Conservation (phyloP, 2,888 invertebrate species). For the Fragum whitleyi region DNA sequence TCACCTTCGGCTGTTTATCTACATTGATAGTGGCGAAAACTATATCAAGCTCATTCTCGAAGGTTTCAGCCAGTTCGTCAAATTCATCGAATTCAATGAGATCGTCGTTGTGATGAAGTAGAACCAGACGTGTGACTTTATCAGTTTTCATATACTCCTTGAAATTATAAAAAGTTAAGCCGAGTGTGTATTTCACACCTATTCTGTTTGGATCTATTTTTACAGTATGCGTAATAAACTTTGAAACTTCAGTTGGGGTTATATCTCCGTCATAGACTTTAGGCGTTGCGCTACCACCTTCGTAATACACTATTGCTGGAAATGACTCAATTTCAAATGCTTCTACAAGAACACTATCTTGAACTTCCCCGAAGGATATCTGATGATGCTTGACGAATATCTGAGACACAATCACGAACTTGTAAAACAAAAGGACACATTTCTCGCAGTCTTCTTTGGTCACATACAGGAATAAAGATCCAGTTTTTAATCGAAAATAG, state of each 20-base stretch:
- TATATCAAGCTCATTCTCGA: constrained; percentile 48
- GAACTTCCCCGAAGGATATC: constrained; percentile 68
- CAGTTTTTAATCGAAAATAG: constrained; percentile 33
- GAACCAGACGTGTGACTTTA: constrained; percentile 45
- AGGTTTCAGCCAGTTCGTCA: constrained; percentile 58
- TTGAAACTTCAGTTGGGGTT: constrained; percentile 34
- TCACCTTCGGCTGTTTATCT: constrained; percentile 32
- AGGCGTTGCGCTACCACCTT: constrained; percentile 57
- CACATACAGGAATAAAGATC: constrained; percentile 48
- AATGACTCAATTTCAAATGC: constrained; percentile 54
- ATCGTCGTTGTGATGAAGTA: constrained; percentile 54
- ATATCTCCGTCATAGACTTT: constrained; percentile 49
- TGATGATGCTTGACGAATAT: constrained; percentile 64
- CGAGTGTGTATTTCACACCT: constrained; percentile 32
- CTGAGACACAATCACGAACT: constrained; percentile 70
- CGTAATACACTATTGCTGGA: constrained; percentile 62
- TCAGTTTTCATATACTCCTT: constrained; percentile 40
- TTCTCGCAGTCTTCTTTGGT: constrained; percentile 54
- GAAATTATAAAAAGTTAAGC: constrained; percentile 42
- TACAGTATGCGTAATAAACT: constrained; percentile 33
- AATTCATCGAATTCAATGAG: constrained; percentile 40
- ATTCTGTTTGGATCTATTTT: constrained; percentile 26
- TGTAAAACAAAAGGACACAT: constrained; percentile 68
- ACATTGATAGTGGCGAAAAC: constrained; percentile 56
- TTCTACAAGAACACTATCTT: constrained; percentile 58